Percentiles rank a stretch among this genome's conserved stretches.
phyloP scores from a whole-genome alignment of 2,797 vertebrate genomes.

The Pteropus rufus region DNA sequence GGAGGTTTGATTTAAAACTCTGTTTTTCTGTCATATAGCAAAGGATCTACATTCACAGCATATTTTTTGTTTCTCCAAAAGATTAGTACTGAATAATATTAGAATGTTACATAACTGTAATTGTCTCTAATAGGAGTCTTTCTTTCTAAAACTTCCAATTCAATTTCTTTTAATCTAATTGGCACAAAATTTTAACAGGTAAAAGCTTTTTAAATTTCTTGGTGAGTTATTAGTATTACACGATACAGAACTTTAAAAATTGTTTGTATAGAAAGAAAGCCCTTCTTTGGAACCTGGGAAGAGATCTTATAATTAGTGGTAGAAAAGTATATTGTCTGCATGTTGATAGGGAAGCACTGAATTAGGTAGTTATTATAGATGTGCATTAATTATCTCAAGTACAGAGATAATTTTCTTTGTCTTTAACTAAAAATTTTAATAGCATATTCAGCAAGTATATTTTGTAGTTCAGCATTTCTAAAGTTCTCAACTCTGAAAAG shows the following conservation, averaged over 20 bases:
- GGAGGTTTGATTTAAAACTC: background rate
- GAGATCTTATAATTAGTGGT: background rate
- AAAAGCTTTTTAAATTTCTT: constrained; percentile 20
- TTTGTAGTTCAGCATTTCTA: background rate
- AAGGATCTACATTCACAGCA: background rate
- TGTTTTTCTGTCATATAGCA: background rate
- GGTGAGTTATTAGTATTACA: background rate
- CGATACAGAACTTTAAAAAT: background rate
- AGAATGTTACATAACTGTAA: background rate
- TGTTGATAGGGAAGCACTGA: background rate
- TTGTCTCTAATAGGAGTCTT: background rate
- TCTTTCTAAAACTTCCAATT: constrained; percentile 27
- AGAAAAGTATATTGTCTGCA: background rate
- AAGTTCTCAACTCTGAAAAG: background rate
- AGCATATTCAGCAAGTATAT: background rate
- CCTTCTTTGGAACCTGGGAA: background rate
- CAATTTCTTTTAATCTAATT: constrained; percentile 4
- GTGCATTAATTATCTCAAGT: background rate
- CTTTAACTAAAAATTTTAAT: background rate
- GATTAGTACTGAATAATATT: background rate
- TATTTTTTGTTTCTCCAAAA: constrained; percentile 17
- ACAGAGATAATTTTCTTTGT: background rate
- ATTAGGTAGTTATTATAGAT: background rate
- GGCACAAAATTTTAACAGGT: background rate
- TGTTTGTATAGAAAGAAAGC: background rate